Base-by-base conservation (phyloP, 2,888 invertebrate species). In the Dicyrtomina minuta region DNA sequence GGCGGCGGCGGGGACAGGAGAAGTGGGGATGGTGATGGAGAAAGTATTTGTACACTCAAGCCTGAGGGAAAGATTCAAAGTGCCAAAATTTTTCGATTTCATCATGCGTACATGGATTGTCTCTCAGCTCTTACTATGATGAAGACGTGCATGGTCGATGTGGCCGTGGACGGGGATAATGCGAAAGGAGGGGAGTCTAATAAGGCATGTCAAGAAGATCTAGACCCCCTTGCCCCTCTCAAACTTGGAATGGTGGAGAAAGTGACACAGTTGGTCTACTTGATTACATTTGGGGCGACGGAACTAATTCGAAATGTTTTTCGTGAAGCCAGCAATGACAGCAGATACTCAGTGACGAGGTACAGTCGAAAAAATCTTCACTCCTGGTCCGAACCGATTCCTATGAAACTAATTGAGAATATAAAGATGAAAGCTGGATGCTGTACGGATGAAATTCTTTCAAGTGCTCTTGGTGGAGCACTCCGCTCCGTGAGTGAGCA, bases 81-180 rank as follows among this genome's bases (percentile, higher is more conserved):
- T 62, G 73, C 59, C 24, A 66, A 73, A 44, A 68, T 74, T 44
- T 71, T 75, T 46, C 56, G 76, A 2, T 74, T 70, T 22, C 74
- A 76, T 65, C 76, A 76, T 49, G 74, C 71, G 15, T 68, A 68
- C 43, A 74, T 76, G 74, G 76, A 76, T 22, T 74, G 72, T n/a
- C 62, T 68, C 22, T 70, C 73, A 17, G 66, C 55, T 44, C 53
- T 74, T 24, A 60, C 74, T 0, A 59, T 76, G 51, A 70, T 67
- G 49, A 62, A 71, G n/a, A 60, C 62, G n/a, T 72, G 73, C 51
- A 74, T 75, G 74, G 61, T 62, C 15, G 73, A 73, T 13, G 27
- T 24, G 27, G 12, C 26, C 15, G 12, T 61, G 13, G 64, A 66
- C 6, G 44, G 56, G 6, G 44, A 41, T 44, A 44, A 44, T 13